Base-by-base conservation (phyloP, 1,140 invertebrate genomes). In the Hyles euphorbiae region DNA sequence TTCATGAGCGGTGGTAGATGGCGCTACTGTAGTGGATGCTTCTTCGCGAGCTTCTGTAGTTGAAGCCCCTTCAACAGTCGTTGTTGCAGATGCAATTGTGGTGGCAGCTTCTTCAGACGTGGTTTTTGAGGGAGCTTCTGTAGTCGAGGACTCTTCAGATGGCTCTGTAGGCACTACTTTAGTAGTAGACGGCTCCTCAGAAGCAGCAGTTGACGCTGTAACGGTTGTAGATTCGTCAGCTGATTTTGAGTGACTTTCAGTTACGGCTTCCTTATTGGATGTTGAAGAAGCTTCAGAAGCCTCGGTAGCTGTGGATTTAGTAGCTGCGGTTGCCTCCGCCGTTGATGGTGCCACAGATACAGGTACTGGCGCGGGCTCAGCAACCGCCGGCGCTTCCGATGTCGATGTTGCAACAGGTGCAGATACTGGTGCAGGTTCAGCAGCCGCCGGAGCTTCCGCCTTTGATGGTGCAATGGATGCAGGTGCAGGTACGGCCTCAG, bases 261-360 rank as follows among this genome's bases (percentile, higher is more conserved):
- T n/a, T n/a, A n/a, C n/a, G n/a, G n/a, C 54, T 49, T 72, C 60
- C 58, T 57, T 49, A 53, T 53, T 57, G 45, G 65, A 55, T 49
- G 65, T 51, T 67, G 48, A 12, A 49, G 10, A 22, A 12, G 68
- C 55, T 56, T 70, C 72, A 56, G 73, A 66, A 46, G 57, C 52
- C 12, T 11, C 36, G 52, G 65, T 60, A 63, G 60, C 56, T 33
- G 67, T 60, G 46, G 70, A 52, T 57, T 65, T 58, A 52, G 53
- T 47, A 55, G 54, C 56, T 61, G 65, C 22, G 8, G 36, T 55
- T 48, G 52, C 10, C 9, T 36, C 53, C 22, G 50, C 46, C 32
- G 56, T 56, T 46, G 65, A 58, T 61, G 65, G 47, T 46, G 49
- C 12, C 56, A 60, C 56, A 40, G 60, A 48, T 57, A 57, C 49